Percentiles rank a stretch among this genome's conserved stretches.
Evolutionary conservation across 2,888 invertebrate species (phyloP).

Genomic region (Tetranychus piercei): DNA sequence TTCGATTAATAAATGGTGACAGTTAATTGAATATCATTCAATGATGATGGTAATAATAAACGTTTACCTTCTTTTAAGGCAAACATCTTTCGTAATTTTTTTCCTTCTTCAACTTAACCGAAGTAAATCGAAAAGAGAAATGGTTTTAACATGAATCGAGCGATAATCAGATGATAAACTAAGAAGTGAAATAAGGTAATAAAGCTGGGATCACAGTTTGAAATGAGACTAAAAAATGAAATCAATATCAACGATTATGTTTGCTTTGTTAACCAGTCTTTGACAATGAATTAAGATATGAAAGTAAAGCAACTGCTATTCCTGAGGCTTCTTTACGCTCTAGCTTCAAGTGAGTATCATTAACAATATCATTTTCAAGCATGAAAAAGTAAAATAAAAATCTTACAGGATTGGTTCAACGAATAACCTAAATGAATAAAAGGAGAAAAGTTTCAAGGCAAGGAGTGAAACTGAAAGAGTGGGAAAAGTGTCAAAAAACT

Average conservation of each 20-base stretch:
- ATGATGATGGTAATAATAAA: not conserved
- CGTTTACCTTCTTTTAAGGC: not conserved
- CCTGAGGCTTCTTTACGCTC: not conserved
- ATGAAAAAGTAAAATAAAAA: not conserved
- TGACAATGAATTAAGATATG: not conserved
- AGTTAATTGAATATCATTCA: not conserved
- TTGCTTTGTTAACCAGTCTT: not conserved
- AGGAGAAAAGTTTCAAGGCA: not conserved
- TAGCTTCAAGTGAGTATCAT: not conserved
- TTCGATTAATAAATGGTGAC: not conserved
- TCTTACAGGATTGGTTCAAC: not conserved
- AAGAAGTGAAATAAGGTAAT: too few species aligned
- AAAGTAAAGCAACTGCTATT: not conserved
- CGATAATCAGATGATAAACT: too few species aligned
- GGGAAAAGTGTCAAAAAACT: not conserved
- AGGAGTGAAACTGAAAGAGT: not conserved
- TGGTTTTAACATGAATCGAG: too few species aligned
- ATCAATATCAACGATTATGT: not conserved
- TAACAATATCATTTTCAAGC: not conserved
- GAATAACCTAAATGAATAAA: not conserved
- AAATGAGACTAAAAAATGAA: not conserved
- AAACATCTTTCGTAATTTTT: not conserved
- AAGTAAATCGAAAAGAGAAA: too few species aligned
- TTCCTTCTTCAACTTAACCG: too few species aligned
- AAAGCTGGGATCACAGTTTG: too few species aligned